Conservation (phyloP, 2,113 vertebrate genomes). For the Numida meleagris region DNA sequence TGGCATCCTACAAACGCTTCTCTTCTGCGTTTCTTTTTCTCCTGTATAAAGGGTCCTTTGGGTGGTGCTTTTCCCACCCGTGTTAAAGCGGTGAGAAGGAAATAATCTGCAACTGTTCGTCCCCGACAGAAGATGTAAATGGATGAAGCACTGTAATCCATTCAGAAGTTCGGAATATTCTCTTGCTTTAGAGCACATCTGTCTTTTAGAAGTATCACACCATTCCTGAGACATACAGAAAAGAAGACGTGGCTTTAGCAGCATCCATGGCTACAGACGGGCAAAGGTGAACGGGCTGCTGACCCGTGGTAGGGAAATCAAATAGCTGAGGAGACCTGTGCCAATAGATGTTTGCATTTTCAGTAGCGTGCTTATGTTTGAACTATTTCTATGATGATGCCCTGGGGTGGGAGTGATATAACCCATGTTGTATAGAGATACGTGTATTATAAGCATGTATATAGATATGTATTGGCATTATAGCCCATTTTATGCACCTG, state of each 20-base stretch:
- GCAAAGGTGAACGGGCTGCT: not conserved
- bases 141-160: too few species aligned
- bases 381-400: not conserved
- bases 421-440: too few species aligned
- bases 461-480: not conserved
- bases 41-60: not conserved
- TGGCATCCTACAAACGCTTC: too few species aligned
- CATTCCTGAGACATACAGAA: not conserved
- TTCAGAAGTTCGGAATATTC: too few species aligned
- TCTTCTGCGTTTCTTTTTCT: not conserved
- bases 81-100: not conserved
- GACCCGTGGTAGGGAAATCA: not conserved
- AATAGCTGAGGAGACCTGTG: not conserved
- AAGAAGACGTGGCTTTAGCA: not conserved
- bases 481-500: not conserved
- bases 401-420: not conserved
- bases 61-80: not conserved
- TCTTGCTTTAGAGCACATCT: not conserved
- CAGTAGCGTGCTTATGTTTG: rapidly evolving
- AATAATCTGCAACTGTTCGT: not conserved
- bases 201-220: not conserved
- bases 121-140: not conserved
- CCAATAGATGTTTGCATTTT: not conserved
- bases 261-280: not conserved
- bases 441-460: not conserved